Evolutionary conservation across 2,797 vertebrate genomes (phyloP).

Genomic region (Kryptopterus vitreolus): DNA sequence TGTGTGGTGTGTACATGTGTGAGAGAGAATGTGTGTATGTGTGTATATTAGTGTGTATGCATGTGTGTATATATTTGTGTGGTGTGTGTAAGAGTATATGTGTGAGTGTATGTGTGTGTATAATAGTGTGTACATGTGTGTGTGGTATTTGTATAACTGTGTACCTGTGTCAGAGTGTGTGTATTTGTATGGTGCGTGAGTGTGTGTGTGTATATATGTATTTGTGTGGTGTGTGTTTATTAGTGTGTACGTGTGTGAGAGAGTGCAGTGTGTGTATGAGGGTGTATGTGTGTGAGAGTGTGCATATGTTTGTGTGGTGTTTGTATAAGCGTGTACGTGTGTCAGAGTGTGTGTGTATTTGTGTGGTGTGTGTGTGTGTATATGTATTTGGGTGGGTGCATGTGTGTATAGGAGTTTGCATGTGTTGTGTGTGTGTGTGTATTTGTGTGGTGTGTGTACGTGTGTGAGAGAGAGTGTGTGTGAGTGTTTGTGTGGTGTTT

Average conservation of each 20-base stretch:
- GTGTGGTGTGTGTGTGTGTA: background rate
- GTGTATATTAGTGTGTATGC: background rate
- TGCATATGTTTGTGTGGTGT: too few species aligned
- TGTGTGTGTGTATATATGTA: background rate
- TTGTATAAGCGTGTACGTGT: too few species aligned
- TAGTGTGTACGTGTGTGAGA: background rate
- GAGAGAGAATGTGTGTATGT: constrained; percentile 5
- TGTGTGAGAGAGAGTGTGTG: background rate
- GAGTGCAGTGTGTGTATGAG: too few species aligned
- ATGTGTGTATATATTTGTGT: background rate
- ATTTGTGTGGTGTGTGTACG: background rate
- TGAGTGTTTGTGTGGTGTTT: too few species aligned
- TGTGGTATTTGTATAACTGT: background rate
- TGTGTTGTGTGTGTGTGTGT: background rate
- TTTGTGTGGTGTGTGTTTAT: too few species aligned
- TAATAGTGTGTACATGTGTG: background rate
- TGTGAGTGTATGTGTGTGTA: background rate
- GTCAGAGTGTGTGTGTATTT: background rate
- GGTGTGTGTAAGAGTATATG: too few species aligned
- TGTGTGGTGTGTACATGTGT: background rate
- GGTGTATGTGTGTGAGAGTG: background rate
- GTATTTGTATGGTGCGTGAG: background rate
- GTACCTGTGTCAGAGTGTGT: too few species aligned
- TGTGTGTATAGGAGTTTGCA: too few species aligned
- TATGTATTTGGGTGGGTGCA: too few species aligned